Conservation (phyloP, 2,888 invertebrate species). For the Noctua janthina region DNA sequence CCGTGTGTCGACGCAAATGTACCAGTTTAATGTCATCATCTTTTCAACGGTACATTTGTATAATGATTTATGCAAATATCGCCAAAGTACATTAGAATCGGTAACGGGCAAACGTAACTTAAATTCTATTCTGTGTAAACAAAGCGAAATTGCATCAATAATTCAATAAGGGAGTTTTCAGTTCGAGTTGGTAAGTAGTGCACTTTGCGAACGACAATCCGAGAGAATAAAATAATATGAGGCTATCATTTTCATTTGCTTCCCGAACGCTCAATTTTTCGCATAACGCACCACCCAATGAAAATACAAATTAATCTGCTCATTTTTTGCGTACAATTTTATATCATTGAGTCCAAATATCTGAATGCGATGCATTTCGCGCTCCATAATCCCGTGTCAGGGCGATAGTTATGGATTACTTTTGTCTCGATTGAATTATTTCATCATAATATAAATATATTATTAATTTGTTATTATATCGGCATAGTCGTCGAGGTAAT, state of each 20-base stretch:
- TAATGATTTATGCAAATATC: slow-evolving; percentile 67
- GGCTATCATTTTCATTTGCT: slow-evolving; percentile 88
- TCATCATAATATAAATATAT: slow-evolving; percentile 81
- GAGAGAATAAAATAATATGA: slow-evolving; percentile 83
- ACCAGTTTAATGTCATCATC: slow-evolving; percentile 63
- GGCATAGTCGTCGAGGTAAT: slow-evolving; percentile 72
- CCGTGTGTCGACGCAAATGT: slow-evolving; percentile 62
- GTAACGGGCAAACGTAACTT: slow-evolving; percentile 43
- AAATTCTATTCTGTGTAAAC: slow-evolving; percentile 61
- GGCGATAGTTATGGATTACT: slow-evolving; percentile 86
- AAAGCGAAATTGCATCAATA: slow-evolving; percentile 61
- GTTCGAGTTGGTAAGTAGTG: slow-evolving; percentile 66
- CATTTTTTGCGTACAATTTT: slow-evolving; percentile 90
- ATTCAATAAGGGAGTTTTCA: slow-evolving; percentile 63
- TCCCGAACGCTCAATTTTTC: slow-evolving; percentile 88
- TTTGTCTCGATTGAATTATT: slow-evolving; percentile 85
- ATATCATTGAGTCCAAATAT: slow-evolving; percentile 88
- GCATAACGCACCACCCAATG: slow-evolving; percentile 89
- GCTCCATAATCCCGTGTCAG: slow-evolving; percentile 85
- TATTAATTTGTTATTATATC: slow-evolving; percentile 72
- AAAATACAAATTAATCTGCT: slow-evolving; percentile 90
- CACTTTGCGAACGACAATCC: slow-evolving; percentile 81
- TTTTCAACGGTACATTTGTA: slow-evolving; percentile 62
- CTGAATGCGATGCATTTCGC: slow-evolving; percentile 83
- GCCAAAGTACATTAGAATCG: slow-evolving; percentile 57